Evolutionary conservation across 1,140 invertebrate species (phyloP).

Genomic region (Choristoneura fumiferana): DNA sequence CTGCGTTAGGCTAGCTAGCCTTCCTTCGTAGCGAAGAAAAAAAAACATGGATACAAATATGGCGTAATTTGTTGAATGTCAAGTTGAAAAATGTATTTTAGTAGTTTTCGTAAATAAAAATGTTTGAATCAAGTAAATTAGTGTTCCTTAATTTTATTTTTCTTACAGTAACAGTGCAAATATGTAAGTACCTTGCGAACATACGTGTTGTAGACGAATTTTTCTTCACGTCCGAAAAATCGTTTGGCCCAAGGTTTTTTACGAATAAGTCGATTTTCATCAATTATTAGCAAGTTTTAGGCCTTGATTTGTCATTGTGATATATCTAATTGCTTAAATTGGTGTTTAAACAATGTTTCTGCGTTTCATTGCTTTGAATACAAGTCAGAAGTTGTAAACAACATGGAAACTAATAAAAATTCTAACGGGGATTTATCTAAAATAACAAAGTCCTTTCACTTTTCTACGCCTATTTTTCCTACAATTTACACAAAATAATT

Average conservation of each 20-base stretch:
- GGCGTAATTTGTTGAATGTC: constrained; percentile 59
- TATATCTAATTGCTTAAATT: not conserved
- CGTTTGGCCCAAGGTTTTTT: constrained; percentile 15
- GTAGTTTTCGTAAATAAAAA: constrained; percentile 59
- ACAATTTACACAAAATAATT: too few relatives aligned
- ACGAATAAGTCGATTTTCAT: constrained; percentile 2
- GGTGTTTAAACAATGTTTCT: not conserved
- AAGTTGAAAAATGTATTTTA: constrained; percentile 56
- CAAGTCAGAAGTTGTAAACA: too few relatives aligned
- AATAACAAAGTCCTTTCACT: constrained; percentile 4
- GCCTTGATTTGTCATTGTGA: not conserved
- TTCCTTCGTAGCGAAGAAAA: not conserved
- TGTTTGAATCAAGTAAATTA: constrained; percentile 50
- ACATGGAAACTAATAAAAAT: not conserved
- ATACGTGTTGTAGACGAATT: not conserved
- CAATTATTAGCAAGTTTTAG: constrained; percentile 6
- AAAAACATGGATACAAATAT: constrained; percentile 53
- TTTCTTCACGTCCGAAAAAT: not conserved
- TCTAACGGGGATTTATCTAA: not conserved
- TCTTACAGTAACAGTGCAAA: constrained; percentile 31
- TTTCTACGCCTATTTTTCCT: too few relatives aligned
- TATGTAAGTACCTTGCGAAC: constrained; percentile 48
- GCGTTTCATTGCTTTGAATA: too few relatives aligned
- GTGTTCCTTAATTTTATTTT: constrained; percentile 44
- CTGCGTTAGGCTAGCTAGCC: not conserved